Evolutionary conservation across 1,140 invertebrate species (phyloP), one percentile per base, ranked within the genome.

Genomic region (Drosophila nikananu): DNA sequence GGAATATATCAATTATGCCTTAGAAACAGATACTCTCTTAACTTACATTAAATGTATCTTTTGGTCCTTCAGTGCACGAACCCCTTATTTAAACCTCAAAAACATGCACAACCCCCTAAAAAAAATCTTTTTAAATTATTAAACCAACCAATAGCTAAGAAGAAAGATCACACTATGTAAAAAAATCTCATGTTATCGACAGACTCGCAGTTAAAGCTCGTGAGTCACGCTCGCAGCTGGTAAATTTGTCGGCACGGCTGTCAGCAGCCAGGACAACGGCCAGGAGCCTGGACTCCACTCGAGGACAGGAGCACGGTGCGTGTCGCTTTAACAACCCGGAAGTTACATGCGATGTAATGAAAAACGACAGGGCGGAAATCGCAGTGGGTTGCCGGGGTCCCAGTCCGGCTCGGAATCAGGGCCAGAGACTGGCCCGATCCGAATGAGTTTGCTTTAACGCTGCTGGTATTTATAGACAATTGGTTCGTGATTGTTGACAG

Each of bases 251-350:
- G 83, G 86, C 77, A 77, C 68, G 76, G 79, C 78, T 90, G 86
- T 90, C 86, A 86, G 86, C 86, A 84, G 86, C 75, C 66, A 84
- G 81, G 78, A 81, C 86, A 82, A 67, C 67, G 58, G 81, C 48
- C 17, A 55, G 48, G 32, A 55, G 46, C 44, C 44, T 48, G 72
- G 60, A 41, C 44, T 52, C 65, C 52, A 49, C 37, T 66, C 44
- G 82, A 63, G 58, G 62, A 76, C 61, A 67, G 66, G 70, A 75
- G 75, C 75, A 79, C 64, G 81, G 86, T 90, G 81, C 79, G 86
- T 90, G 86, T 90, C 86, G 86, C 86, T 90, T 90, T 90, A 90
- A 90, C 86, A 90, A 90, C 89, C 86, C 86, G 86, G 86, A 90
- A 90, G 86, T 80, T 86, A 90, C 86, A 90, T 90, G 86, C 86